Base-by-base conservation (phyloP, 1,140 invertebrate genomes). In the Pygmarrhopalites habei region DNA sequence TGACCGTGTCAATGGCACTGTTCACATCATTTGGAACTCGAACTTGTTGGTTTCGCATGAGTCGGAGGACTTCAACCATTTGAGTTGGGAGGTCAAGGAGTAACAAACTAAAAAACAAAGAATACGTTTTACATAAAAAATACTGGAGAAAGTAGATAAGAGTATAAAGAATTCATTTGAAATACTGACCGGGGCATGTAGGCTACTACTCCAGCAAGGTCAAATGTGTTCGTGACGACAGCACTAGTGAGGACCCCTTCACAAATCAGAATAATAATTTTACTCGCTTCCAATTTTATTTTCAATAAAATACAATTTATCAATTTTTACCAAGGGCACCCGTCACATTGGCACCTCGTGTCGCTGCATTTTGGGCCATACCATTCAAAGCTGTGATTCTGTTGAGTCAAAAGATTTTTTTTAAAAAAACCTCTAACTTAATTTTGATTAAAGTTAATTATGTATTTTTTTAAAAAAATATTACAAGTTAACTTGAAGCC, bases 71-170 rank as follows among this genome's bases (percentile, higher is more conserved):
- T 43, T 63, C 65, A 23, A 63, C 35, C 28, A 67, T 64, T 26
- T 67, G 65, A 19, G 55, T 63, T 29, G 65, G 65, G 26, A 67
- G 39, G 39, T 67, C 65, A 3, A 62, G 29, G 10, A 51, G 10
- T 7, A 67, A 39, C 2, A 67, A n/a, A n/a, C n/a, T n/a, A n/a
- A n/a, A n/a, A n/a, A n/a, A n/a, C n/a, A n/a, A n/a, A n/a, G n/a
- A n/a, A n/a, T n/a, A n/a, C n/a, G n/a, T n/a, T n/a, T n/a, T n/a
- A n/a, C n/a, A n/a, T n/a, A n/a, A n/a, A n/a, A n/a, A n/a, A n/a
- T n/a, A n/a, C n/a, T n/a, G n/a, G n/a, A n/a, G n/a, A n/a, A n/a
- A n/a, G n/a, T n/a, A n/a, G n/a, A n/a, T n/a, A n/a, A n/a, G n/a
- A n/a, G n/a, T n/a, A n/a, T n/a, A n/a, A n/a, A n/a, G n/a, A n/a